Evolutionary conservation across 2,113 vertebrate species (phyloP), one percentile per base, ranked within the genome.

Genomic region (Neogale vison): DNA sequence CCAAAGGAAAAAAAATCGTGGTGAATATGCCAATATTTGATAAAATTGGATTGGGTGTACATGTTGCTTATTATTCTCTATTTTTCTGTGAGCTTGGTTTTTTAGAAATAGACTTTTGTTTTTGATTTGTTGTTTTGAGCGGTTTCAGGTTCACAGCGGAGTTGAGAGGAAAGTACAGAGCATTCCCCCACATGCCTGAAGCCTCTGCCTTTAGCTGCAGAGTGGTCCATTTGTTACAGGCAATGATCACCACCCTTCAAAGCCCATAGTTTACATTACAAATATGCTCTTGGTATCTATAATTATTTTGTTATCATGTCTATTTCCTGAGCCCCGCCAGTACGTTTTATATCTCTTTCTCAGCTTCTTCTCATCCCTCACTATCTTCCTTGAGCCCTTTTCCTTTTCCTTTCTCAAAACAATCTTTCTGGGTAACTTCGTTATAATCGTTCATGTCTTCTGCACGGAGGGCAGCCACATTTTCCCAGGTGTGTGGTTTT

Each of bases 271-370:
- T 74, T 71, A 77, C 36, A 89, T 65, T 92, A 63, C n/a, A 90
- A 93, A 83, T 90, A 13, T 15, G 36, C 23, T 57, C 88, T 90
- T 67, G 45, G 67, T 94, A 92, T 96, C n/a, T 96, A 7, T 79
- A 67, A 82, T 34, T 65, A 59, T 93, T 95, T 93, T 72, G 47
- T 85, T 55, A 67, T 82, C 86, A 77, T 74, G 45, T 6, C 1
- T 67, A 72, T 96, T 97, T 93, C 81, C 90, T 69, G 77, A 90
- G 34, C 57, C 63, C 61, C 69, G 1, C 50, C 34, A 42, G 6
- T 29, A 63, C 7, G 88, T 72, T 79, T 92, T 71, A 4, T 20
- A 55, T 95, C 42, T 85, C 24, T 96, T 93, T 67, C 45, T 89
- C 45, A 83, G 29, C 52, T 79, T 84, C 26, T 82, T 96, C 39